phyloP scores from a whole-genome alignment of 2,113 vertebrate genomes.

The Nanorana parkeri region DNA sequence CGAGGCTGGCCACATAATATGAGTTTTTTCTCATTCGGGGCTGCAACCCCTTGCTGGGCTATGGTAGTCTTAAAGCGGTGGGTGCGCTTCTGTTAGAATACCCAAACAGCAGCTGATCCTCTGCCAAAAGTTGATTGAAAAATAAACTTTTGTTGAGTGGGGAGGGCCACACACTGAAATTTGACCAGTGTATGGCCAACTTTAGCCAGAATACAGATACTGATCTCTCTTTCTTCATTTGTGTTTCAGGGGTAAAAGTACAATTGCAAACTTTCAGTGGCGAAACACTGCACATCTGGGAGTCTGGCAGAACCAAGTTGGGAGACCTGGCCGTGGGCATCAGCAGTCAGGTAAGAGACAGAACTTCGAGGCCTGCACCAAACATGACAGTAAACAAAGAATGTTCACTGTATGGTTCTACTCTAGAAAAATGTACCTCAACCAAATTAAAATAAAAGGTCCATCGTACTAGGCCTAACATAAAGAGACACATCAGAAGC shows the following conservation, averaged over 20 bases:
- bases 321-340: slow-evolving; percentile 93
- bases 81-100: no score
- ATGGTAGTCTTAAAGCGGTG: no score
- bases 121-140: not conserved
- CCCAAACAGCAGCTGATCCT: not conserved
- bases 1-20: no score
- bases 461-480: not conserved
- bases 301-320: slow-evolving; percentile 87
- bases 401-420: not conserved
- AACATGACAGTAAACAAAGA: not conserved
- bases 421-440: not conserved
- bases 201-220: not conserved
- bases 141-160: no score
- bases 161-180: no score
- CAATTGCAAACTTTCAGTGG: slow-evolving; percentile 86
- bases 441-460: not conserved
- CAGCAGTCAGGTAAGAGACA: slow-evolving; percentile 89
- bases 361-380: not conserved
- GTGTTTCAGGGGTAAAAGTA: slow-evolving; percentile 85
- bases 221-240: not conserved
- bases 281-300: slow-evolving; percentile 85
- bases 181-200: no score
- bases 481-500: not conserved
- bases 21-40: no score
- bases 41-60: no score